Conservation (phyloP, 2,113 vertebrate genomes). For the Odocoileus hemionus region DNA sequence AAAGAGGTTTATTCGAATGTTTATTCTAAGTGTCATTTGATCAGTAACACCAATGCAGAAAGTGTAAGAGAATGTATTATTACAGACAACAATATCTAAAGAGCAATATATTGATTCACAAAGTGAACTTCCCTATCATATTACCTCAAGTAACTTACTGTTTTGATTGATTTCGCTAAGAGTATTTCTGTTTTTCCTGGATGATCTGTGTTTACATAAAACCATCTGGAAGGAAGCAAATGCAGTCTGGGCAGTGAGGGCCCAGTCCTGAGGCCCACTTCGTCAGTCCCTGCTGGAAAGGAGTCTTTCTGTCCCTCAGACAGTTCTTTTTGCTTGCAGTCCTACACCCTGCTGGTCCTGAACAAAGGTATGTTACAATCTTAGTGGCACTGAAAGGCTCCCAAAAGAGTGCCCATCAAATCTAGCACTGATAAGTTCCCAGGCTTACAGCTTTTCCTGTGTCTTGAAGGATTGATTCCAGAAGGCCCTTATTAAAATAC, state of each 20-base stretch:
- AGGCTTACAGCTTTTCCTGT: conserved; percentile 6
- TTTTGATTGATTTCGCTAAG: conserved; percentile 13
- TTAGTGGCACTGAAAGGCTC: conserved; percentile 5
- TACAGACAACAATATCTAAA: conserved; percentile 39
- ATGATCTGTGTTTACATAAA: neutral
- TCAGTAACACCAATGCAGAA: neutral
- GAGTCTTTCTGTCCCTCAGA: neutral
- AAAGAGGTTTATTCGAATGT: conserved; percentile 1
- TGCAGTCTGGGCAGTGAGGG: neutral
- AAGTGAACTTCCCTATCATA: neutral
- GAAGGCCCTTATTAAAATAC: conserved; percentile 41
- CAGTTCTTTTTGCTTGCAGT: neutral
- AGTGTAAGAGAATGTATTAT: conserved; percentile 22
- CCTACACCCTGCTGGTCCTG: neutral
- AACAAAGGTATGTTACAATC: neutral
- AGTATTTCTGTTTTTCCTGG: conserved; percentile 5
- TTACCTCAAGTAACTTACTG: neutral
- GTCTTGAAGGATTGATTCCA: conserved; percentile 31
- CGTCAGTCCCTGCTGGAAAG: neutral
- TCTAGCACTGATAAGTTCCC: conserved; percentile 7
- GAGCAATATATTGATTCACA: neutral
- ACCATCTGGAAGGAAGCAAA: neutral
- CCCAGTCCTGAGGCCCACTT: neutral
- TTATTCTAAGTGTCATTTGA: conserved; percentile 20
- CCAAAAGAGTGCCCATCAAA: neutral